These are phyloP conservation scores for Coelinius sp. DNA, from an alignment of 2,888 invertebrate genomes.

Conservation along the genomic window DNA sequence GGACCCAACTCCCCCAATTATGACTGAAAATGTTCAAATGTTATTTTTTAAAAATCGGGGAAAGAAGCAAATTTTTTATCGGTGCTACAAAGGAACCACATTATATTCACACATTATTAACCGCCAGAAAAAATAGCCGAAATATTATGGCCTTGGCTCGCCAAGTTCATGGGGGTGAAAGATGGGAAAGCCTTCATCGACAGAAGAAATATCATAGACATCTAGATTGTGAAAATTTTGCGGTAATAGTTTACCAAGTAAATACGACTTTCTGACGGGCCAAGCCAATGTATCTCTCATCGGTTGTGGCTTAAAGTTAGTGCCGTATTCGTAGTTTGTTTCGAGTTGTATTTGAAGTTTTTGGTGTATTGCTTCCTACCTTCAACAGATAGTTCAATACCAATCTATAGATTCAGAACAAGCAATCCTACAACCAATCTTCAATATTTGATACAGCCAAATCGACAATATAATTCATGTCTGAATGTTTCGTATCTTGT, in stretches of 20 bases:
- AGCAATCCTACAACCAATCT: neutral
- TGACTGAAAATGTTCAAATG: no score
- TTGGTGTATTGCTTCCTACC: neutral
- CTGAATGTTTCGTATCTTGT: neutral
- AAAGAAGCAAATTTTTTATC: no score
- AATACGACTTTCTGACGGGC: constrained; percentile 24
- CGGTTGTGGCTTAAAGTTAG: neutral
- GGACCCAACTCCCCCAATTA: neutral
- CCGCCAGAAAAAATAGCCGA: no score
- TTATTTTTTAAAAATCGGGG: no score
- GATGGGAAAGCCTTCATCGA: neutral
- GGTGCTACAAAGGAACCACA: no score
- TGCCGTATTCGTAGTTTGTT: constrained; percentile 29
- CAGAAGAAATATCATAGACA: neutral
- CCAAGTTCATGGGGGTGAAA: no score
- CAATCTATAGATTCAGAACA: neutral
- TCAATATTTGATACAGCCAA: neutral
- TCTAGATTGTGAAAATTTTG: neutral
- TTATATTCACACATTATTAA: no score
- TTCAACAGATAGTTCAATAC: constrained; percentile 1
- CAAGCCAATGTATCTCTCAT: neutral
- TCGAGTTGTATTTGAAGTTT: constrained; percentile 35
- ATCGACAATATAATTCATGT: neutral
- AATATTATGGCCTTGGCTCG: no score
- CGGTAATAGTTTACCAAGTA: constrained; percentile 14